Conservation (phyloP, 1,140 invertebrate species). For the Danaus melanippus region DNA sequence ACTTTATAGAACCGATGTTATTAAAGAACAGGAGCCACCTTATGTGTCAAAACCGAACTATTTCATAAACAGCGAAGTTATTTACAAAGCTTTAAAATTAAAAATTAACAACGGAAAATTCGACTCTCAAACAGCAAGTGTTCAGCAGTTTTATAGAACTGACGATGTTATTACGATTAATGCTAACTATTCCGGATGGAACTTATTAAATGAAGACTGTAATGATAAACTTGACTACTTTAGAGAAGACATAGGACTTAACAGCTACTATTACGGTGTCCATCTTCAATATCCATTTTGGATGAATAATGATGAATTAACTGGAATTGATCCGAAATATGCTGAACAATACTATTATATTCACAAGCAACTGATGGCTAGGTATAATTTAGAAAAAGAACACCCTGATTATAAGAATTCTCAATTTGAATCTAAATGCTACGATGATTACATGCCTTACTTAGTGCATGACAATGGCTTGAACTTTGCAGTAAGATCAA, state of each 20-base stretch:
- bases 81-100: slow-evolving; percentile 43
- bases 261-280: slow-evolving; percentile 81
- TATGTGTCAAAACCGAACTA: slow-evolving; percentile 52
- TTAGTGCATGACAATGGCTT: slow-evolving; percentile 56
- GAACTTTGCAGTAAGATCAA: slow-evolving; percentile 45
- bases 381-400: slow-evolving; percentile 79
- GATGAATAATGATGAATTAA: slow-evolving; percentile 72
- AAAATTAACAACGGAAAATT: slow-evolving; percentile 38
- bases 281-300: slow-evolving; percentile 79
- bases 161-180: slow-evolving; percentile 46
- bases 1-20: slow-evolving; percentile 29
- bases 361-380: slow-evolving; percentile 75
- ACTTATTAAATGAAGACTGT: slow-evolving; percentile 62
- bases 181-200: slow-evolving; percentile 74
- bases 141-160: slow-evolving; percentile 38
- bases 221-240: slow-evolving; percentile 80
- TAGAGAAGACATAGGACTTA: slow-evolving; percentile 80
- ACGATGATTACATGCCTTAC: slow-evolving; percentile 42
- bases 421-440: slow-evolving; percentile 27
- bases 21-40: slow-evolving; percentile 34
- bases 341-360: slow-evolving; percentile 74
- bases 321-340: slow-evolving; percentile 72
- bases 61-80: slow-evolving; percentile 52
- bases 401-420: slow-evolving; percentile 28
- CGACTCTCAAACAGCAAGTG: slow-evolving; percentile 27